Conservation (phyloP, 2,797 vertebrate species). For the Spheniscus humboldti region DNA sequence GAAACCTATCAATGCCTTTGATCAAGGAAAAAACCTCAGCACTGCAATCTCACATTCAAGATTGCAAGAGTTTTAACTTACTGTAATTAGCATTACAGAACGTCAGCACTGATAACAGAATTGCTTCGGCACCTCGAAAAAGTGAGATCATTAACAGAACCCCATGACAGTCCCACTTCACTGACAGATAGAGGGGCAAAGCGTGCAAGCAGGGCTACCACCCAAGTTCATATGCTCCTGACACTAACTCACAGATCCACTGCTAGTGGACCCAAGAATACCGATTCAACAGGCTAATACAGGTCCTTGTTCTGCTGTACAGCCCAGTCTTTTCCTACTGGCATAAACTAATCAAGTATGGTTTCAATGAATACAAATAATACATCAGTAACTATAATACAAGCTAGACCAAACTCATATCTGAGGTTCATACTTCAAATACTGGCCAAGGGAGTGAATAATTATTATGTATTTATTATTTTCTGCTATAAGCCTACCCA, state of each 20-base stretch:
- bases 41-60: background rate
- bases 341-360: background rate
- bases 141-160: background rate
- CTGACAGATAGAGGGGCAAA: background rate
- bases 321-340: background rate
- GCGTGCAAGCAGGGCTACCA: background rate
- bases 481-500: background rate
- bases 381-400: background rate
- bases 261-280: background rate
- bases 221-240: background rate
- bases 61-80: background rate
- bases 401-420: background rate
- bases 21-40: background rate
- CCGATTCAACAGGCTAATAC: background rate
- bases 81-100: background rate
- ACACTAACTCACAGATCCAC: background rate
- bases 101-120: background rate
- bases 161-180: accelerated
- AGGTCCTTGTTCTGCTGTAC: background rate
- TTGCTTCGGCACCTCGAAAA: background rate
- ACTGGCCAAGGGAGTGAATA: background rate
- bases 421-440: background rate
- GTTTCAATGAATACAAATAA: background rate
- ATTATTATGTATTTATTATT: background rate
- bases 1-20: background rate